Base-by-base conservation (phyloP, 2,797 vertebrate species). In the Microctenopoma steveboyesi region DNA sequence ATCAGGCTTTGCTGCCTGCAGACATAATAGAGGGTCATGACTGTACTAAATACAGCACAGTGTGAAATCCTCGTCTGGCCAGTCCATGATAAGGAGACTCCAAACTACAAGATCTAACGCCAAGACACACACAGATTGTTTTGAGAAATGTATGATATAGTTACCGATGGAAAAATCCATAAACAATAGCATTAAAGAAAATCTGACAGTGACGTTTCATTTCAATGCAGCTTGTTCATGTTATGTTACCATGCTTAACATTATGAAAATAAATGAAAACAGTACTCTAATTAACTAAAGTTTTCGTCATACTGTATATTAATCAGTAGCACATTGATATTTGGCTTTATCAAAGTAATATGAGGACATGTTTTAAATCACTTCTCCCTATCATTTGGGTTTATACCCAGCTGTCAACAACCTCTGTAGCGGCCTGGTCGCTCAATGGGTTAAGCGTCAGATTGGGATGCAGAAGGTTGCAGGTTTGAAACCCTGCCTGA, bases 31-130 rank as follows among this genome's bases (percentile, higher is more conserved):
- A 60, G 33, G 59, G 39, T 71, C 67, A 71, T 75, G 53, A 64
- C 48, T 68, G 45, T 18, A 45, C 54, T 58, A 57, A 61, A 60
- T 55, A 73, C 37, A 50, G 52, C 60, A 48, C 28, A 48, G 56
- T 65, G 51, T 65, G 52, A 75, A 74, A 74, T 55, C 30, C 37
- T 67, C 54, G 52, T 72, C n/a, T 43, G 43, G 39, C 16, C 51
- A 30, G 7, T 53, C 73, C 46, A 47, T 27, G 42, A 63, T 63
- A 59, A 63, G 57, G 30, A 56, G 73, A 61, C 42, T 55, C 22
- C 22, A 25, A 27, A 28, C n/a, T n/a, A 37, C 15, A 35, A 65
- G 46, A 42, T 55, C 39, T 42, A 63, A 58, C 0, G 33, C 54
- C 6, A 27, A 48, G 51, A 51, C 49, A 35, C 39, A 51, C 49